phyloP scores from a whole-genome alignment of 2,888 invertebrate species.

The Heliothis peltigera region DNA sequence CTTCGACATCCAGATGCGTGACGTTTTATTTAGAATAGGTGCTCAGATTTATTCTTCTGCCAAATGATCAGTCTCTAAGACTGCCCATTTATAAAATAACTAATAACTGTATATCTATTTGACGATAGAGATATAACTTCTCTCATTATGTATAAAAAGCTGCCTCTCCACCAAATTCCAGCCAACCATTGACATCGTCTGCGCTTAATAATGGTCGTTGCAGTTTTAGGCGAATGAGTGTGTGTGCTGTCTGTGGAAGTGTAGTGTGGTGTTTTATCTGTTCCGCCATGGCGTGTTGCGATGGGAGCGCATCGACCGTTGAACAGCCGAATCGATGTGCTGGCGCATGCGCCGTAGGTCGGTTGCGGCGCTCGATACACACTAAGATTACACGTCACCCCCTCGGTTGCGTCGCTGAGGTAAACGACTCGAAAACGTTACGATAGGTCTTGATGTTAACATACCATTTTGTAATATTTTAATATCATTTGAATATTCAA shows the following conservation, averaged over 20 bases:
- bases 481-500: slow-evolving; percentile 49
- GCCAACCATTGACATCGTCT: slow-evolving; percentile 26
- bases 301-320: slow-evolving; percentile 67
- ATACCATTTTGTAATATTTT: slow-evolving; percentile 56
- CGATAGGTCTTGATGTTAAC: slow-evolving; percentile 80
- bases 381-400: slow-evolving; percentile 76
- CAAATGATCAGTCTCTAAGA: not conserved
- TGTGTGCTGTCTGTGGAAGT: slow-evolving; percentile 37
- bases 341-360: slow-evolving; percentile 71
- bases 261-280: slow-evolving; percentile 45
- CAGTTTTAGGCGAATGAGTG: slow-evolving; percentile 30
- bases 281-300: slow-evolving; percentile 58
- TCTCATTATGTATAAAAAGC: slow-evolving; percentile 5
- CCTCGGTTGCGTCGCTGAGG: slow-evolving; percentile 74
- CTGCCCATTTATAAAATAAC: no score
- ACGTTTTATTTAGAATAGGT: slow-evolving; percentile 7
- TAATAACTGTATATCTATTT: no score
- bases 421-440: slow-evolving; percentile 85
- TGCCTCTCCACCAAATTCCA: slow-evolving; percentile 12
- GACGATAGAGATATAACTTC: not conserved
- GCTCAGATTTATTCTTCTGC: slow-evolving; percentile 10
- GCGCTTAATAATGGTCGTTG: slow-evolving; percentile 21
- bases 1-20: slow-evolving; percentile 8
- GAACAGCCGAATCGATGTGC: slow-evolving; percentile 69
- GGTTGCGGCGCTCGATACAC: slow-evolving; percentile 71